A percentile compares a stretch with the other conserved stretches of the same genome.
Evolutionary conservation across 2,797 vertebrate species (phyloP).

Genomic region (Myioborus miniatus): DNA sequence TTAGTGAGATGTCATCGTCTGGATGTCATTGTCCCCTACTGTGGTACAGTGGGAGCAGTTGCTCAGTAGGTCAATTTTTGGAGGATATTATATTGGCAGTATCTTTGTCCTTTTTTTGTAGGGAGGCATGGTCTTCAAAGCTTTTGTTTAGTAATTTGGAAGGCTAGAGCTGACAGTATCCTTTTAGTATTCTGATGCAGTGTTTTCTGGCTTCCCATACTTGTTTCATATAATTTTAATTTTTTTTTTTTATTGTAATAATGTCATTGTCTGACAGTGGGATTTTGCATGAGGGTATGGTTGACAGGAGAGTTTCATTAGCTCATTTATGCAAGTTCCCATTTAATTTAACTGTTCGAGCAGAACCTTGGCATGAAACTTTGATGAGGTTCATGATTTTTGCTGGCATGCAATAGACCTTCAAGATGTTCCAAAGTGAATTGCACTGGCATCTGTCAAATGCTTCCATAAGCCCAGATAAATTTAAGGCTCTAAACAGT

Average conservation of each 20-base stretch:
- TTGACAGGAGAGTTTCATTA: constrained; percentile 27
- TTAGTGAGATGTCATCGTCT: neutral
- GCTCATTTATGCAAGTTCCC: neutral
- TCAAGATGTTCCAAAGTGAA: constrained; percentile 23
- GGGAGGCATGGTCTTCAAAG: neutral
- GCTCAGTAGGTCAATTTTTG: neutral
- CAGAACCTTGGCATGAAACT: constrained; percentile 35
- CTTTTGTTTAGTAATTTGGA: neutral
- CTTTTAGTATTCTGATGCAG: neutral
- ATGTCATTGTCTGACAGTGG: neutral
- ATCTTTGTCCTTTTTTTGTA: neutral
- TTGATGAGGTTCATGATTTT: constrained; percentile 46
- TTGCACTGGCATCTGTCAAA: constrained; percentile 41
- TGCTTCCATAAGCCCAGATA: constrained; percentile 16
- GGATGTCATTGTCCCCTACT: neutral
- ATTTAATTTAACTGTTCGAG: constrained; percentile 34
- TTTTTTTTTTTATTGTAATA: neutral
- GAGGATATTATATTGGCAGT: rapidly evolving
- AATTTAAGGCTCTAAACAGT: constrained; percentile 3
- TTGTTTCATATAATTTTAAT: neutral
- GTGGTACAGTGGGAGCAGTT: neutral
- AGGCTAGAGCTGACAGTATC: neutral
- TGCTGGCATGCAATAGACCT: constrained; percentile 42
- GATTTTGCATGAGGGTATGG: neutral
- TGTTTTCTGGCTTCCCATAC: neutral